Conservation (phyloP, 2,888 invertebrate genomes). For the Phorcus lineatus region DNA sequence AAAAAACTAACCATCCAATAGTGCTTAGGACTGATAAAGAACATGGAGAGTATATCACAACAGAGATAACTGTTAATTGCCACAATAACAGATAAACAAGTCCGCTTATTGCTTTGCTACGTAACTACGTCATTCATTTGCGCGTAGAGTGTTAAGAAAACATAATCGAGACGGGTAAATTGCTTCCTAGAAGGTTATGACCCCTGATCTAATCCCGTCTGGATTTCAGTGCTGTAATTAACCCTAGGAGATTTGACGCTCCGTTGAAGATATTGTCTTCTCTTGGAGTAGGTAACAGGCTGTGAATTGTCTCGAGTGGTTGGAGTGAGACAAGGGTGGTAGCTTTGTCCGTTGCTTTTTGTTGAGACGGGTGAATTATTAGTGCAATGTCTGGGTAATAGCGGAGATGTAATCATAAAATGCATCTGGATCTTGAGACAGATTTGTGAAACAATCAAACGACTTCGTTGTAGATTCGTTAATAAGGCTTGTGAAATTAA, state of each 20-base stretch:
- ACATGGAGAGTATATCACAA: too few relatives aligned
- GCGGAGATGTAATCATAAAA: too few relatives aligned
- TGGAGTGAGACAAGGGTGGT: background rate
- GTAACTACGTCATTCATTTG: background rate
- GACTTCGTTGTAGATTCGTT: too few relatives aligned
- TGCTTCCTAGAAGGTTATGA: background rate
- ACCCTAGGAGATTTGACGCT: constrained; percentile 4
- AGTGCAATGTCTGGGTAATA: background rate
- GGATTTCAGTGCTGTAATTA: background rate
- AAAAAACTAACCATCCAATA: too few relatives aligned
- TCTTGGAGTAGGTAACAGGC: background rate
- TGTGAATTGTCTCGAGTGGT: background rate
- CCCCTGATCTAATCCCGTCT: constrained; percentile 12
- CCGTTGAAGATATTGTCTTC: background rate
- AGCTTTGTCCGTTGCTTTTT: background rate
- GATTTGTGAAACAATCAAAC: too few relatives aligned
- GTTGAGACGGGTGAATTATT: background rate
- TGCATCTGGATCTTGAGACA: too few relatives aligned
- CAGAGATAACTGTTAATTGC: too few relatives aligned
- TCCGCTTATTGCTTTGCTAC: background rate
- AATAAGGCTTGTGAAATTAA: too few relatives aligned
- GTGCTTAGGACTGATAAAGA: too few relatives aligned
- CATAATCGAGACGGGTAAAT: background rate
- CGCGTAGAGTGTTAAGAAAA: background rate
- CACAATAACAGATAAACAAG: background rate